Conservation (phyloP, 1,140 invertebrate species). For the Procambarus clarkii region DNA sequence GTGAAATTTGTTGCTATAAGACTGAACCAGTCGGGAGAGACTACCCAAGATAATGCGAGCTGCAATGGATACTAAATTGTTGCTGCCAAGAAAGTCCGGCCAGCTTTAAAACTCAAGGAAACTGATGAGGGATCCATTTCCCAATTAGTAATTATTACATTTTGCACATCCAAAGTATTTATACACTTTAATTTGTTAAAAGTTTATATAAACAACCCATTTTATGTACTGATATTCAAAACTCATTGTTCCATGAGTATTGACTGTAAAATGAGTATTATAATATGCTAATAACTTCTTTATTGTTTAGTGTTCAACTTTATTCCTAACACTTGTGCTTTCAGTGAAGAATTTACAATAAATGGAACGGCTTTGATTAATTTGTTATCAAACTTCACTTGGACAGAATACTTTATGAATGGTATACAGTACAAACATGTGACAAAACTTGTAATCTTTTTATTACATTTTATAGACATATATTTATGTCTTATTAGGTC, state of each 20-base stretch:
- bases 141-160: background rate
- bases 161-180: background rate
- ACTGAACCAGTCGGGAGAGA: background rate
- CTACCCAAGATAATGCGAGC: background rate
- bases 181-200: background rate
- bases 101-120: background rate
- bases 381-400: too few relatives aligned
- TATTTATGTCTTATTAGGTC: background rate
- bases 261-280: too few relatives aligned
- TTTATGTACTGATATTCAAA: too few relatives aligned
- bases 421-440: conserved; percentile 36
- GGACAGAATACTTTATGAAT: background rate
- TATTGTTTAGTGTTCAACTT: too few relatives aligned
- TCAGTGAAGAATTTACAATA: too few relatives aligned
- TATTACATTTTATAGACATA: too few relatives aligned
- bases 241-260: too few relatives aligned
- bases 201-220: background rate
- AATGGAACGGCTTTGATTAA: too few relatives aligned
- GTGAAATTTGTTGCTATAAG: background rate
- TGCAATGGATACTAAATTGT: background rate
- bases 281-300: too few relatives aligned
- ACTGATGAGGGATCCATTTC: background rate
- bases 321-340: too few relatives aligned
- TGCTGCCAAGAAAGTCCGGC: background rate
- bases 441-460: conserved; percentile 4